Evolutionary conservation across 2,797 vertebrate species (phyloP).

Genomic region (Chiroxiphia lanceolata): DNA sequence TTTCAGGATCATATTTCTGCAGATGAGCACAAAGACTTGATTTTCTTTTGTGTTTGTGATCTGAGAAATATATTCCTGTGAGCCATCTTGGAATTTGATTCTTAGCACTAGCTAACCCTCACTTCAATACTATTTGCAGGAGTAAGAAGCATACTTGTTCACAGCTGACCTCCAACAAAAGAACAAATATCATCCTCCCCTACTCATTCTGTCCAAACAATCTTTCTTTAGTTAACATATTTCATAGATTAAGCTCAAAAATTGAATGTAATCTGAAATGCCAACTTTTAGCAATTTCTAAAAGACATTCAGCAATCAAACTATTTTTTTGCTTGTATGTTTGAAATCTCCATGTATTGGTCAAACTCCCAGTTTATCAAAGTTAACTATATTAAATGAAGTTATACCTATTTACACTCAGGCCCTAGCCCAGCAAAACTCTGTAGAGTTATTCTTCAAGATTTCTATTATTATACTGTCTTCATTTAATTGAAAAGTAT

Average conservation of each 20-base stretch:
- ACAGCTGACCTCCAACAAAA: neutral
- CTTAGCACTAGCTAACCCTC: neutral
- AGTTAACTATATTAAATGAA: neutral
- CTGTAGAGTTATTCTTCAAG: neutral
- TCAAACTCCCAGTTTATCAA: neutral
- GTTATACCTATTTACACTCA: neutral
- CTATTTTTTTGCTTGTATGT: neutral
- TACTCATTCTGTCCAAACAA: neutral
- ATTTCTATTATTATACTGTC: neutral
- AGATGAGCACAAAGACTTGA: neutral
- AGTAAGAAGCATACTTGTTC: neutral
- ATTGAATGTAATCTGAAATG: neutral
- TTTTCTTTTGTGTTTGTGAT: neutral
- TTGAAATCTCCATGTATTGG: neutral
- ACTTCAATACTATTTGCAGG: neutral
- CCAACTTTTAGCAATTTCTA: neutral
- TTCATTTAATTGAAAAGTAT: neutral
- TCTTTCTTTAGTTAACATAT: neutral
- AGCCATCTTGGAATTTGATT: neutral
- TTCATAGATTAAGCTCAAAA: neutral
- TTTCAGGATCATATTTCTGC: neutral
- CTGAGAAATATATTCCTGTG: neutral
- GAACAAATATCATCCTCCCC: neutral
- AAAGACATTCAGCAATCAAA: neutral
- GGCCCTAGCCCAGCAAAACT: neutral